Conservation (phyloP, 2,888 invertebrate genomes). For the Sarcophaga carnaria region DNA sequence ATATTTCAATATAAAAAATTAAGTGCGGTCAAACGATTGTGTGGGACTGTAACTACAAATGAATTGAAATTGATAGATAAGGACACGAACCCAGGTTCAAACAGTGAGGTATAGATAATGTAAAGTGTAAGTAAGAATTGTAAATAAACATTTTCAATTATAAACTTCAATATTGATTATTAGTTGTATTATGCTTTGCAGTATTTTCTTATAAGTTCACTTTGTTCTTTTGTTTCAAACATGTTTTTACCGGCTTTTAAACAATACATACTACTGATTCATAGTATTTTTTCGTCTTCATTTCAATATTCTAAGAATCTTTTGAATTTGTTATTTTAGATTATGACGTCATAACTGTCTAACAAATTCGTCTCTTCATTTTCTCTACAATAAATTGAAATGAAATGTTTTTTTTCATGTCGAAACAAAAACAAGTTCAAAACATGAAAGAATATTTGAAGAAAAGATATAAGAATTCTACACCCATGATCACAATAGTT, state of each 20-base stretch:
- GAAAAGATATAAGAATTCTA: constrained; percentile 27
- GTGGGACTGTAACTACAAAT: no score
- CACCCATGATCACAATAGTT: neutral
- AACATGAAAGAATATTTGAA: neutral
- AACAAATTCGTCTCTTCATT: constrained; percentile 30
- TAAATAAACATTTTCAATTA: no score
- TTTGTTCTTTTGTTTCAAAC: neutral
- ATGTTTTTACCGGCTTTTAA: neutral
- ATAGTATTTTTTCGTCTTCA: neutral
- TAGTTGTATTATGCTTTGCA: neutral
- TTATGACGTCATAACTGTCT: constrained; percentile 74
- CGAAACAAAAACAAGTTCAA: constrained; percentile 58
- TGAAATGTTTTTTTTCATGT: constrained; percentile 70
- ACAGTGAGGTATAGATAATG: no score
- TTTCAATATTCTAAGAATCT: constrained; percentile 15
- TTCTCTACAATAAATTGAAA: constrained; percentile 1
- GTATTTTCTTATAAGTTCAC: no score
- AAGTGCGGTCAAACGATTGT: no score
- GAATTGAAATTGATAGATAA: no score
- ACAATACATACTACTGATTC: neutral
- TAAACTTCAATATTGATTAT: constrained; percentile 2
- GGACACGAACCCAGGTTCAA: no score
- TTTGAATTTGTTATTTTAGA: constrained; percentile 72
- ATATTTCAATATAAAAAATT: no score
- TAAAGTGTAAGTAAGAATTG: no score